These are phyloP conservation scores for Ceratoteleas bidentatus DNA, from an alignment of 1,140 invertebrate genomes.

Conservation along the genomic window DNA sequence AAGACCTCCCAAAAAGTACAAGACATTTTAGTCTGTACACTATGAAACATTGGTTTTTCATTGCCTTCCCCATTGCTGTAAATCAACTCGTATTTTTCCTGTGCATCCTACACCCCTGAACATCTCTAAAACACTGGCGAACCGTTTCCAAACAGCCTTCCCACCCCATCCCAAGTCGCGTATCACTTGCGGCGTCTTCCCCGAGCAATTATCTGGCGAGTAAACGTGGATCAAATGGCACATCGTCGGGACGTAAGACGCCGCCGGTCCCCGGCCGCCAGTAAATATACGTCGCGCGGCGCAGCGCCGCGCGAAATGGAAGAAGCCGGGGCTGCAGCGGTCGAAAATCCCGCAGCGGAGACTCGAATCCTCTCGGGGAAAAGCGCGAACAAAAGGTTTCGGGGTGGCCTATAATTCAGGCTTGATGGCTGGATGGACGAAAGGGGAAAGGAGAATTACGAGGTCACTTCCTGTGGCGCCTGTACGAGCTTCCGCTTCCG, in stretches of 20 bases:
- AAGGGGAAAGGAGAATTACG: slow-evolving; percentile 79
- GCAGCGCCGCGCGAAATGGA: slow-evolving; percentile 17
- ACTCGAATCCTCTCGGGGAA: slow-evolving; percentile 76
- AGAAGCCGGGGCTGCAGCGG: slow-evolving; percentile 26
- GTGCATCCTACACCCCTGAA: too few relatives aligned
- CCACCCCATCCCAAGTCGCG: too few relatives aligned
- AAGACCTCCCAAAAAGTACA: too few relatives aligned
- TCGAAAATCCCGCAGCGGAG: slow-evolving; percentile 62
- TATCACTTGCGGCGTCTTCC: too few relatives aligned
- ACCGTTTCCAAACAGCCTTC: too few relatives aligned
- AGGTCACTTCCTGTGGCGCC: slow-evolving; percentile 81
- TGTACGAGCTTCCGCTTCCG: slow-evolving; percentile 81
- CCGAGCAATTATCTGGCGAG: slow-evolving; percentile 46
- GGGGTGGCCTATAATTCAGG: slow-evolving; percentile 80
- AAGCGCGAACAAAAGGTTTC: slow-evolving; percentile 80
- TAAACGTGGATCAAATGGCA: slow-evolving; percentile 49
- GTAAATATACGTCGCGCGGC: slow-evolving; percentile 38
- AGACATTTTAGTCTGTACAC: too few relatives aligned
- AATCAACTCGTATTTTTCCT: too few relatives aligned
- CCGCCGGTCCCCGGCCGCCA: slow-evolving; percentile 30
- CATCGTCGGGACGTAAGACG: slow-evolving; percentile 39
- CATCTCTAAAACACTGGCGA: too few relatives aligned
- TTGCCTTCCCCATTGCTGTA: too few relatives aligned
- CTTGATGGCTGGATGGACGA: slow-evolving; percentile 78
- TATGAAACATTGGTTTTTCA: too few relatives aligned